Base-by-base conservation (phyloP, 23 tunicate species). In the Styela plicata region DNA sequence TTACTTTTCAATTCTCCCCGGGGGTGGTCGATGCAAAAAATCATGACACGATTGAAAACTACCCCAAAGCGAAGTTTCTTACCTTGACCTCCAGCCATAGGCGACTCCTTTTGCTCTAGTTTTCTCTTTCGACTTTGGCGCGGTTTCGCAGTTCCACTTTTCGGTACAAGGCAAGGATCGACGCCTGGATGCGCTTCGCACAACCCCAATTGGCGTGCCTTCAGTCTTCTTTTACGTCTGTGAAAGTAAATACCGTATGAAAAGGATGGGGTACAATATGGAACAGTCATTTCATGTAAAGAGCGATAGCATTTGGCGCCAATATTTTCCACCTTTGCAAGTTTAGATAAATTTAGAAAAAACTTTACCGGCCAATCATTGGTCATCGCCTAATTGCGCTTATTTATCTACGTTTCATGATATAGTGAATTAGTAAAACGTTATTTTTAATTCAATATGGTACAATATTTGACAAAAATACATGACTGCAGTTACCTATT, bases 101-200 rank as follows among this genome's bases (percentile, higher is more conserved):
- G 31, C 24, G 21, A 22, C 31, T 23, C 64, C 10, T 36, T 24
- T 24, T 36, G 64, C 21, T 26, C 52, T 21, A 33, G 36, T 53
- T 29, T 52, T 44, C 31, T 37, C 27, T 76, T 76, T 52, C 81
- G 81, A 30, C 81, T 76, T 24, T 76, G 81, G 5, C 81, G 64
- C 21, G 81, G 81, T 53, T 76, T 76, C 21, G 81, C 52, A 53
- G 81, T 76, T 53, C 81, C 81, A 31, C 81, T 76, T 76, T 76
- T 76, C 0, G 81, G 81, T 10, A 76, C 66, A 17, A 76, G 26
- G 26, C 81, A 76, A 53, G 81, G 81, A 31, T 76, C 63, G 31
- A 76, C 31, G 81, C 37, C 24, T 13, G 81, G 81, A 31, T 71
- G 77, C 32, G 77, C 34, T 32, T 71, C 34, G 5, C 34, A 34